These are phyloP conservation scores for Drosophila erecta DNA, from an alignment of 1,140 invertebrate species.

Conservation along the genomic window DNA sequence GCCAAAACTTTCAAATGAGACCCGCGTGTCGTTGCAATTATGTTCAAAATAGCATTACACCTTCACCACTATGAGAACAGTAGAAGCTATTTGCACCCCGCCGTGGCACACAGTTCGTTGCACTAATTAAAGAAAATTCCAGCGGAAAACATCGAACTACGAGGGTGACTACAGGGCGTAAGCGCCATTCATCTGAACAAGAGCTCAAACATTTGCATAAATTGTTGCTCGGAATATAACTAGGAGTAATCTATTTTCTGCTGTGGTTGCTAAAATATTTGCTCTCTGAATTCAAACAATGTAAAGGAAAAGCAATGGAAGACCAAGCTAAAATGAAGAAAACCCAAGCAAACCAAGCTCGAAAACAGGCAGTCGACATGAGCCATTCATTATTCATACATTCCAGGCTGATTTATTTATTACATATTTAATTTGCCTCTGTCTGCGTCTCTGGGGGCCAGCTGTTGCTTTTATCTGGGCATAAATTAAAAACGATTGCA, in stretches of 20 bases:
- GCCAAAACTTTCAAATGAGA: slow-evolving; percentile 51
- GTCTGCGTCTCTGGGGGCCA: slow-evolving; percentile 20
- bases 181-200: slow-evolving; percentile 17
- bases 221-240: slow-evolving; percentile 33
- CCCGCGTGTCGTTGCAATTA: slow-evolving; percentile 45
- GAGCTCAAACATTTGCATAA: slow-evolving; percentile 53
- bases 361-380: slow-evolving; percentile 28
- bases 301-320: slow-evolving; percentile 3
- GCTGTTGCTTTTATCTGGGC: slow-evolving; percentile 53
- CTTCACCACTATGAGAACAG: slow-evolving; percentile 10
- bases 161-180: not conserved
- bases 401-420: slow-evolving; percentile 53
- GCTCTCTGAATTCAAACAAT: slow-evolving; percentile 10
- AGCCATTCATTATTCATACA: slow-evolving; percentile 47
- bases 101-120: slow-evolving; percentile 41
- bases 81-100: not conserved
- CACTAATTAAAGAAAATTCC: slow-evolving; percentile 70
- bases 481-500: slow-evolving; percentile 54
- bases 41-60: slow-evolving; percentile 43
- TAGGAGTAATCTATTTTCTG: slow-evolving; percentile 41
- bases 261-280: slow-evolving; percentile 37
- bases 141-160: slow-evolving; percentile 28
- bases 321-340: slow-evolving; percentile 23
- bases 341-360: not conserved
- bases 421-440: slow-evolving; percentile 58